Evolutionary conservation across 2,888 invertebrate genomes (phyloP), one percentile per base, ranked within the genome.

Genomic region (Hirtodrosophila confusa): DNA sequence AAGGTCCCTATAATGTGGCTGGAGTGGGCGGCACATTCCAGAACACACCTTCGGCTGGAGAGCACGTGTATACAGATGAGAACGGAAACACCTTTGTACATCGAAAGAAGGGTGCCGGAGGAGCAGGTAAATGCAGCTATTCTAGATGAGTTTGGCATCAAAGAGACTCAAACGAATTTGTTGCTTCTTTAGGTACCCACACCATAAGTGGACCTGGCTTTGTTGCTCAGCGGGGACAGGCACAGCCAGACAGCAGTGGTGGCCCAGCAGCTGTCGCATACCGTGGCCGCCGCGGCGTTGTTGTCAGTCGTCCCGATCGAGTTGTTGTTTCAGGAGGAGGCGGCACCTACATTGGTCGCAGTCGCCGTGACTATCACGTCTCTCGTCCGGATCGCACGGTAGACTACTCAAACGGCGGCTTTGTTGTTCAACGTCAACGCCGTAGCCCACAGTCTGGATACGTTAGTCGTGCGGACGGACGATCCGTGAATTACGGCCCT

Each of bases 21-120:
- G 85, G 82, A 0, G 79, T 82, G 0, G 7, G 6, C 0, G 82
- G 82, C 3, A 61, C 66, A 5, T 82, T 82, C 41, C 62, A 77
- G 35, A 53, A 79, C 24, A 3, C 55, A 0, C 36, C 68, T 0
- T 10, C 10, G 4, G 43, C 48, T 0, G 57, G 74, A 7, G 17
- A 61, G 29, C 75, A 79, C 43, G 61, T 58, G 11, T 82, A 64
- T 24, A 69, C 45, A 0, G 77, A 85, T 49, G 77, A 51, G 2
- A 40, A 10, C 4, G 82, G 82, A 6, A 82, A 56, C 31, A 70
- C 69, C 0, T 82, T 45, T 62, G 44, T 56, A 1, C 37, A 85
- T 17, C 40, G 36, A 2, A 66, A 47, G 8, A 43, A 61, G 4
- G 61, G 63, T 12, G 24, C 49, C 5, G 56, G 63, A 8, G 33